Percentiles rank a stretch among this genome's conserved stretches.
These are phyloP conservation scores for Spisula subtruncata DNA, from an alignment of 2,888 invertebrate species.

Conservation along the genomic window DNA sequence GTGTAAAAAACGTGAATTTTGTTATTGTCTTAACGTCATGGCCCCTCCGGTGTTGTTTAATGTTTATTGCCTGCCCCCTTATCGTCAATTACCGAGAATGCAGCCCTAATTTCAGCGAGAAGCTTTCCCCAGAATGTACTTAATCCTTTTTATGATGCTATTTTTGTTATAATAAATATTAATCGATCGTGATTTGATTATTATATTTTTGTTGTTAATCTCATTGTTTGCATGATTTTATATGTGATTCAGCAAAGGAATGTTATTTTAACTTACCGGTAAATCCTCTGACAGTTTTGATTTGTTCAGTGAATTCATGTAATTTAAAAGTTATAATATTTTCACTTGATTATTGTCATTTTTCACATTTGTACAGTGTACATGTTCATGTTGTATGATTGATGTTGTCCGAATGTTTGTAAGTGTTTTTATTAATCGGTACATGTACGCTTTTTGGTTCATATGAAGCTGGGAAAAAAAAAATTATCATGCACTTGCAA, in stretches of 20 bases:
- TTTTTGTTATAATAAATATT: not conserved
- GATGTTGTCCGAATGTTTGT: no score
- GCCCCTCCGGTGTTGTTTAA: not conserved
- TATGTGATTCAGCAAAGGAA: not conserved
- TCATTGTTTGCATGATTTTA: constrained; percentile 9
- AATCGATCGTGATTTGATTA: not conserved
- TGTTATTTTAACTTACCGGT: not conserved
- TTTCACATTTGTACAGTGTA: no score
- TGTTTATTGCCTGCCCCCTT: no score
- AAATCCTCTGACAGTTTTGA: not conserved
- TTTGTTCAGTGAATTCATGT: not conserved
- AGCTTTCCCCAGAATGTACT: not conserved
- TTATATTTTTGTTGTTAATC: not conserved
- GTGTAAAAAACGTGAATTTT: not conserved
- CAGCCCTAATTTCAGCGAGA: not conserved
- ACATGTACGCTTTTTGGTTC: no score
- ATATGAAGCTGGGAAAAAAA: no score
- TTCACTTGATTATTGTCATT: no score
- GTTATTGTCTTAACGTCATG: not conserved
- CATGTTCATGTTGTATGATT: no score
- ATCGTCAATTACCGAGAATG: constrained; percentile 2
- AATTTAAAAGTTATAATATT: no score
- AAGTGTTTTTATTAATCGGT: no score
- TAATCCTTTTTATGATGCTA: not conserved
- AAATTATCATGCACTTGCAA: no score